A percentile compares a stretch with the other conserved stretches of the same genome.
phyloP scores from a whole-genome alignment of 30 jellyfish, hydroid and myxozoan species.

The Hydra vulgaris region DNA sequence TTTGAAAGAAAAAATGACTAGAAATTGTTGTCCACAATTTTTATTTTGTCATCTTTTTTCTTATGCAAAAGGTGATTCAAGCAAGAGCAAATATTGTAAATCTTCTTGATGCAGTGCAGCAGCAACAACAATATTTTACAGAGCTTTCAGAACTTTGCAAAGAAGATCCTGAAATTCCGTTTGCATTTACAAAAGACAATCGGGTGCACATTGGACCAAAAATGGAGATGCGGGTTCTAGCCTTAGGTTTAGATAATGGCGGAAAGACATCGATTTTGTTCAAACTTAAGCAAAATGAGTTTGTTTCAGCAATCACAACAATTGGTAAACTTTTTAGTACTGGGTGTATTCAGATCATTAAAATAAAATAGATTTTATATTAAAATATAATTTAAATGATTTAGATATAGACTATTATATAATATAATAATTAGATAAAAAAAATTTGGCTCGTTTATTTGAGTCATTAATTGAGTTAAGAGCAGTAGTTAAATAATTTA shows the following conservation, averaged over 20 bases:
- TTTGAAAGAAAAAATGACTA: too few species aligned
- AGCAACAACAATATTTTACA: slow-evolving; percentile 66
- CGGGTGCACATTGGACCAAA: slow-evolving; percentile 97
- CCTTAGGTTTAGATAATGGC: slow-evolving; percentile 90
- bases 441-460: too few species aligned
- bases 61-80: slow-evolving; percentile 59
- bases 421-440: too few species aligned
- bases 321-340: slow-evolving; percentile 52
- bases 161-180: slow-evolving; percentile 79
- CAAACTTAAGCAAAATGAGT: slow-evolving; percentile 81
- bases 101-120: slow-evolving; percentile 79
- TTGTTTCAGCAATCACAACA: slow-evolving; percentile 85
- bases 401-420: neutral
- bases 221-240: slow-evolving; percentile 94
- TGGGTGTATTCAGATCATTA: too few species aligned
- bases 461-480: too few species aligned
- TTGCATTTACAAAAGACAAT: slow-evolving; percentile 87
- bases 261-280: slow-evolving; percentile 92
- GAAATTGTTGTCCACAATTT: neutral
- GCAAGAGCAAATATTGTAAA: slow-evolving; percentile 63
- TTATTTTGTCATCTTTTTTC: neutral
- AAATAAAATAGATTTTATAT: too few species aligned
- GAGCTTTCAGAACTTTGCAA: slow-evolving; percentile 77
- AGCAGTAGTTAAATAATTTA: too few species aligned
- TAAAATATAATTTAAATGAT: neutral